Base-by-base conservation (phyloP, 1,140 invertebrate genomes). In the Musca domestica region DNA sequence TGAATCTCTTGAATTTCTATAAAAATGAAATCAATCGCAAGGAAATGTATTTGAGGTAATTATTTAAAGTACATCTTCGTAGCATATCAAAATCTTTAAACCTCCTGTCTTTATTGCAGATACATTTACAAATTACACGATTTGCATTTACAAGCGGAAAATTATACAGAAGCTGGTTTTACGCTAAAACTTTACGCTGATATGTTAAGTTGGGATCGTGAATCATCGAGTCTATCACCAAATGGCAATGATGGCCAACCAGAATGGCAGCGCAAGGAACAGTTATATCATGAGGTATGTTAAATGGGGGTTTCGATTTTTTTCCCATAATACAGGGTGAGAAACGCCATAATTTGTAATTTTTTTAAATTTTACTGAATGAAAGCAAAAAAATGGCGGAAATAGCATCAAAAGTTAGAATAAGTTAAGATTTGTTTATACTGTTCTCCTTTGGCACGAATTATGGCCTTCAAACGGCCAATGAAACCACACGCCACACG, bases 111-210 rank as follows among this genome's bases (percentile, higher is more conserved):
- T 30, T 46, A n/a, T 61, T 70, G 3, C 22, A 82, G 80, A 70
- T 99, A 99, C 79, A 94, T 99, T 61, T 96, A 98, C 83, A 98
- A 98, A 81, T 84, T 99, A 15, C 95, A 96, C 80, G 94, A 96
- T 77, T 85, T 99, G 12, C 96, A 99, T 81, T 83, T 96, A 9
- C 91, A 91, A 25, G 94, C 94, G 20, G 95, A 97, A 68, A 99
- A 98, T 81, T 97, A 90, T 74, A 94, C 95, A 0, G 97, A 99
- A 84, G 96, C 96, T 22, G 96, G 94, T 2, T 96, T 95, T 74
- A 98, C 96, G 0, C 88, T 99, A 70, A 91, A 96, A 82, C 81
- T 98, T 1, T 97, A 99, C 79, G 94, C 95, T 0, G 92, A 95
- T 80, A 92, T 95, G 72, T 83, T 98, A 23, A 88, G 88, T 70